Evolutionary conservation across 2,888 invertebrate genomes (phyloP).

Genomic region (Dryococelus australis): DNA sequence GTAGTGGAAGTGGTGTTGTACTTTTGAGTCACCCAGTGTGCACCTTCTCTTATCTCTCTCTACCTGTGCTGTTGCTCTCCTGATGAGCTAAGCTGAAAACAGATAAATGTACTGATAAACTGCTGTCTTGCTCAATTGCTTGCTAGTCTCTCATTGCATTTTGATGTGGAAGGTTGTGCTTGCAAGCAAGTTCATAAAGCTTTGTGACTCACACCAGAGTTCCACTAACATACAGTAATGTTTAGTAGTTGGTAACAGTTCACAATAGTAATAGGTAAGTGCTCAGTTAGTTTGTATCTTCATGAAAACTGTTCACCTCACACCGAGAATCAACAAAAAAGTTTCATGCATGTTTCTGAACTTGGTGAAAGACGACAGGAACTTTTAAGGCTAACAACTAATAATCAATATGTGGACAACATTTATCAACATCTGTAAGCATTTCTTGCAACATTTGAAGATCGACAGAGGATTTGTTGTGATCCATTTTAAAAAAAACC

Average conservation of each 20-base stretch:
- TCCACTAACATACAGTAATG: too few relatives aligned
- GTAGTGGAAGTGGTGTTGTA: background rate
- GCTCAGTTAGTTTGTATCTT: too few relatives aligned
- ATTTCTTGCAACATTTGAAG: background rate
- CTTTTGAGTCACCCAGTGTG: background rate
- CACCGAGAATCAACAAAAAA: background rate
- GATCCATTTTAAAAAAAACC: background rate
- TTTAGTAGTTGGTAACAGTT: background rate
- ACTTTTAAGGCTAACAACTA: background rate
- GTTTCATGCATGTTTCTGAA: background rate
- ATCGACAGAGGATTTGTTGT: background rate
- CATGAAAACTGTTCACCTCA: too few relatives aligned
- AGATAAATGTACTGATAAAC: background rate
- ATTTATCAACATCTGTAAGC: background rate
- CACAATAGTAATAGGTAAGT: too few relatives aligned
- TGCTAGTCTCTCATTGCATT: background rate
- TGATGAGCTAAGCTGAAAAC: background rate
- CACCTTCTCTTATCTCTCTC: background rate
- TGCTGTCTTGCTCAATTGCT: background rate
- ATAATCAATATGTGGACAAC: background rate
- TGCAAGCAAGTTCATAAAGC: background rate
- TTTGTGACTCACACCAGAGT: background rate
- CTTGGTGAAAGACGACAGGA: background rate
- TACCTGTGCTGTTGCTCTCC: background rate
- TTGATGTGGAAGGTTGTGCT: background rate